Evolutionary conservation across 2,888 invertebrate species (phyloP).

Genomic region (Mythimna loreyi): DNA sequence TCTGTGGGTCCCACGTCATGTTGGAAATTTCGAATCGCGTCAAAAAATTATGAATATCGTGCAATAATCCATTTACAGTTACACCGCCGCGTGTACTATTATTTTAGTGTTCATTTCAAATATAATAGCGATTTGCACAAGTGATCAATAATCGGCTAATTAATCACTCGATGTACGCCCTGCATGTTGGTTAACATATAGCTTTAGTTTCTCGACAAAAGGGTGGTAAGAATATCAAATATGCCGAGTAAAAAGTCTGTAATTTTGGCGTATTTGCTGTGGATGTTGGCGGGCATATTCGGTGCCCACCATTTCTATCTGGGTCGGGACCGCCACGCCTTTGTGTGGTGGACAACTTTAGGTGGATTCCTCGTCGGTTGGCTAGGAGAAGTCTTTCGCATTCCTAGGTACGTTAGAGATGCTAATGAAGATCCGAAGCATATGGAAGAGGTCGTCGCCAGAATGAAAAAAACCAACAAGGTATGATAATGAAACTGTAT

Average conservation of each 20-base stretch:
- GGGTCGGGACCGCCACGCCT: conserved; percentile 96
- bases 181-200: conserved; percentile 15
- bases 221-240: conserved; percentile 15
- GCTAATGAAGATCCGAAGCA: conserved; percentile 94
- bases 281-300: conserved; percentile 96
- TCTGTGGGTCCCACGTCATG: conserved; percentile 58
- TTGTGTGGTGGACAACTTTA: conserved; percentile 96
- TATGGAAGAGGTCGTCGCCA: conserved; percentile 91
- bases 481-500: conserved; percentile 78
- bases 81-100: neutral
- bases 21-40: conserved; percentile 30
- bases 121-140: neutral
- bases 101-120: neutral
- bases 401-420: conserved; percentile 96
- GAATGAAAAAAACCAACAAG: conserved; percentile 92
- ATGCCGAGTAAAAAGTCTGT: conserved; percentile 89
- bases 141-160: neutral
- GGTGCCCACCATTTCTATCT: conserved; percentile 98
- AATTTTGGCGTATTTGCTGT: conserved; percentile 94
- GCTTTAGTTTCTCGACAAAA: conserved; percentile 24
- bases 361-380: conserved; percentile 97
- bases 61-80: conserved; percentile 21
- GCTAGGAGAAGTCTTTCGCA: conserved; percentile 95
- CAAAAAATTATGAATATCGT: conserved; percentile 10
- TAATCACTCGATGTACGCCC: conserved; percentile 7